A percentile compares a stretch with the other conserved stretches of the same genome.
Conservation (phyloP, 2,797 vertebrate species). For the Coreius guichenoti region DNA sequence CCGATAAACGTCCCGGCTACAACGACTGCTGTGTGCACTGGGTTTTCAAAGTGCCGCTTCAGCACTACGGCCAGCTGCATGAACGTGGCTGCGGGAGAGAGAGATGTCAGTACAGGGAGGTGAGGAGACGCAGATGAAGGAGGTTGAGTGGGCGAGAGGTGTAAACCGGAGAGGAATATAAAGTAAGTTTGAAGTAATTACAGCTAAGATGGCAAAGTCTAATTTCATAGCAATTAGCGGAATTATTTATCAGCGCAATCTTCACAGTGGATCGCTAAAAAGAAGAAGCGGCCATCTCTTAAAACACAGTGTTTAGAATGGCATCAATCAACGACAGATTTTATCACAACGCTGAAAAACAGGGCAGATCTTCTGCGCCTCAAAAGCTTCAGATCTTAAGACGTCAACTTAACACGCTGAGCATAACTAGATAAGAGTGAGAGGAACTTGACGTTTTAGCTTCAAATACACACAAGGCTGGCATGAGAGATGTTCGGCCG, state of each 20-base stretch:
- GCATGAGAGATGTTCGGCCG: background rate
- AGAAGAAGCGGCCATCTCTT: slow-evolving; percentile 37
- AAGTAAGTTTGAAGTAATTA: slow-evolving; percentile 59
- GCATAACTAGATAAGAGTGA: background rate
- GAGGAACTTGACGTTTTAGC: slow-evolving; percentile 1
- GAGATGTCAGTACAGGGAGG: slow-evolving; percentile 32
- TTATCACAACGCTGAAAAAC: slow-evolving; percentile 25
- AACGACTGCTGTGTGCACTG: slow-evolving; percentile 33
- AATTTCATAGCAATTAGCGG: slow-evolving; percentile 67
- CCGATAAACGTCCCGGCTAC: slow-evolving; percentile 57
- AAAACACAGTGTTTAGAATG: slow-evolving; percentile 25
- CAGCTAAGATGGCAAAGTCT: slow-evolving; percentile 53
- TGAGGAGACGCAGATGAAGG: slow-evolving; percentile 42
- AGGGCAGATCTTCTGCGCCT: slow-evolving; percentile 39
- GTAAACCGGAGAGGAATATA: slow-evolving; percentile 53
- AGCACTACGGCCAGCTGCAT: slow-evolving; percentile 52
- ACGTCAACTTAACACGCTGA: slow-evolving; percentile 29
- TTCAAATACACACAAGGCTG: background rate
- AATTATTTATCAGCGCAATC: slow-evolving; percentile 60
- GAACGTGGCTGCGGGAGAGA: slow-evolving; percentile 10
- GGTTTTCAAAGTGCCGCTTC: slow-evolving; percentile 58
- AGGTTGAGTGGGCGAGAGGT: slow-evolving; percentile 37
- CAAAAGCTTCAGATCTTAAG: slow-evolving; percentile 50
- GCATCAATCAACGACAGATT: slow-evolving; percentile 59
- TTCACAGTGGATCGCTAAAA: slow-evolving; percentile 56